These are phyloP conservation scores for Calephelis nemesis DNA, from an alignment of 1,140 invertebrate genomes.

Conservation along the genomic window DNA sequence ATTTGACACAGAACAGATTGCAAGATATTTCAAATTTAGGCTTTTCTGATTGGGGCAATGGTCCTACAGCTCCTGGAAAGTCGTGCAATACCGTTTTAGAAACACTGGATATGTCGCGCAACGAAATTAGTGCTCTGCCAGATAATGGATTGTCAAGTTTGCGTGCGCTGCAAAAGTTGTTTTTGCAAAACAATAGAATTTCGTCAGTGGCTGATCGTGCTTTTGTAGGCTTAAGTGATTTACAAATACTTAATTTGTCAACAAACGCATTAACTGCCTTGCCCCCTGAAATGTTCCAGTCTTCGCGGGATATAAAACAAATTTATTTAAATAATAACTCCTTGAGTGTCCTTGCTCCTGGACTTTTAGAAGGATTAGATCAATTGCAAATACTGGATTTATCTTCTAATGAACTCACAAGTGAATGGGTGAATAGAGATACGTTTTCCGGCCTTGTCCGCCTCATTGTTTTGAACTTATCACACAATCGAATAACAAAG, in stretches of 20 bases:
- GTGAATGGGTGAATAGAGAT: slow-evolving; percentile 88
- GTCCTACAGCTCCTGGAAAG: slow-evolving; percentile 78
- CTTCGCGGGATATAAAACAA: slow-evolving; percentile 84
- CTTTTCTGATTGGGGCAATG: slow-evolving; percentile 84
- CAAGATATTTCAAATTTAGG: slow-evolving; percentile 87
- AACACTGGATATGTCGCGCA: slow-evolving; percentile 86
- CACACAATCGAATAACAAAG: slow-evolving; percentile 86
- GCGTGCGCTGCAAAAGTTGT: slow-evolving; percentile 83
- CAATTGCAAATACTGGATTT: slow-evolving; percentile 89
- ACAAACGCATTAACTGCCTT: slow-evolving; percentile 87
- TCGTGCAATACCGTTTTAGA: slow-evolving; percentile 84
- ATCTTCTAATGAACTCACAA: slow-evolving; percentile 88
- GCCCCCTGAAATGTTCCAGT: slow-evolving; percentile 88
- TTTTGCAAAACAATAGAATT: slow-evolving; percentile 87
- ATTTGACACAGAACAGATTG: slow-evolving; percentile 88
- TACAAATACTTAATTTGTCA: slow-evolving; percentile 87
- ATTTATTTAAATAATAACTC: slow-evolving; percentile 91
- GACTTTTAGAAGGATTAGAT: slow-evolving; percentile 87
- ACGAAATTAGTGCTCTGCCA: slow-evolving; percentile 85
- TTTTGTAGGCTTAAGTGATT: slow-evolving; percentile 83
- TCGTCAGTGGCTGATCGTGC: slow-evolving; percentile 87
- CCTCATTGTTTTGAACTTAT: slow-evolving; percentile 88
- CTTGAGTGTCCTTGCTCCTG: slow-evolving; percentile 87
- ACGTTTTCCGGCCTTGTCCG: slow-evolving; percentile 87
- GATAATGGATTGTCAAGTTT: slow-evolving; percentile 86